Percentiles rank a stretch among this genome's conserved stretches.
These are phyloP conservation scores for Stenolophus ochropezus DNA, from an alignment of 2,888 invertebrate species.

Conservation along the genomic window DNA sequence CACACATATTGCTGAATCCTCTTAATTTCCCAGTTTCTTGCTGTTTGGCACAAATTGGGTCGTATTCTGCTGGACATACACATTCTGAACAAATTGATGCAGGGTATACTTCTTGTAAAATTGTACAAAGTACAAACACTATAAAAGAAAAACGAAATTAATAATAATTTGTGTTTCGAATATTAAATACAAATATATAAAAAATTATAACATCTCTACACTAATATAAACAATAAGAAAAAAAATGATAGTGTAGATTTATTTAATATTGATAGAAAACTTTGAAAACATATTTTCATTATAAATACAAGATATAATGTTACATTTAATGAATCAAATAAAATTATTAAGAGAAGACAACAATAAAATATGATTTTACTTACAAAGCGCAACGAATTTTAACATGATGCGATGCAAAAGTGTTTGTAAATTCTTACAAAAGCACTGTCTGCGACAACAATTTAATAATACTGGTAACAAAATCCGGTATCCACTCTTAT, in stretches of 20 bases:
- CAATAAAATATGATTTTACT: background rate
- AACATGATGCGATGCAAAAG: background rate
- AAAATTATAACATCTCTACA: background rate
- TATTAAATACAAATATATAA: background rate
- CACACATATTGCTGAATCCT: constrained; percentile 56
- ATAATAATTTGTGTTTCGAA: background rate
- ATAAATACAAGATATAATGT: too few species aligned
- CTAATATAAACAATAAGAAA: background rate
- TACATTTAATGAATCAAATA: background rate
- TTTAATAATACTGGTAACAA: background rate
- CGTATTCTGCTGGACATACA: constrained; percentile 53
- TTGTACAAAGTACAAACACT: constrained; percentile 14
- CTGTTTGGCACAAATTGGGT: constrained; percentile 47
- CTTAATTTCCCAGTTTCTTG: constrained; percentile 43
- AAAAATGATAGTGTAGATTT: too few species aligned
- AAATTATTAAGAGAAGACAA: background rate
- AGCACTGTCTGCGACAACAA: background rate
- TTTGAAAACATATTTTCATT: too few species aligned
- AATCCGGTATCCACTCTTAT: background rate
- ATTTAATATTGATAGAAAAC: too few species aligned
- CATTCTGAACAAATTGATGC: constrained; percentile 52
- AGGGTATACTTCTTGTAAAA: background rate
- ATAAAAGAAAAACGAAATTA: background rate
- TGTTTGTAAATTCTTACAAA: background rate
- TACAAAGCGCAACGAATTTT: background rate